A percentile compares a stretch with the other conserved stretches of the same genome.
These are phyloP conservation scores for Colostygia pectinataria DNA, from an alignment of 2,888 invertebrate species.

Conservation along the genomic window DNA sequence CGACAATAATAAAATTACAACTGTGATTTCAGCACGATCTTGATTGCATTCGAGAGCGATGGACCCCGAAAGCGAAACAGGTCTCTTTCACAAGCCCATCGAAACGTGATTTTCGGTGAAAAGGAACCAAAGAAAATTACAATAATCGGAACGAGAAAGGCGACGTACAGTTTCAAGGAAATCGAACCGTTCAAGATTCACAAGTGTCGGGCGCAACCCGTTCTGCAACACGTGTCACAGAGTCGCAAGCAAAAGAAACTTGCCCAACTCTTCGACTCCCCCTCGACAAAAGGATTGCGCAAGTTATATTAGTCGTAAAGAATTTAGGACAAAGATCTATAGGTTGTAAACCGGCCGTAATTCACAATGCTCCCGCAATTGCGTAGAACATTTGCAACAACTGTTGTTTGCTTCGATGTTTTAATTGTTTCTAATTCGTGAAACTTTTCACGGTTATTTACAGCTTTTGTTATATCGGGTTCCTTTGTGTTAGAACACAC, in stretches of 20 bases:
- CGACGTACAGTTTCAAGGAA: slow-evolving; percentile 55
- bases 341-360: slow-evolving; percentile 76
- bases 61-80: slow-evolving; percentile 43
- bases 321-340: slow-evolving; percentile 80
- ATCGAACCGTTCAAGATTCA: slow-evolving; percentile 62
- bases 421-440: slow-evolving; percentile 81
- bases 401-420: slow-evolving; percentile 80
- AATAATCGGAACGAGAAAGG: slow-evolving; percentile 57
- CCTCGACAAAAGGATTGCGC: slow-evolving; percentile 79
- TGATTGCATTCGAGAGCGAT: slow-evolving; percentile 45
- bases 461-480: slow-evolving; percentile 67
- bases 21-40: slow-evolving; percentile 48
- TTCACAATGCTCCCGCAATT: slow-evolving; percentile 78
- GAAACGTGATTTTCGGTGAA: slow-evolving; percentile 44
- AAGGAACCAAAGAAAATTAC: slow-evolving; percentile 49
- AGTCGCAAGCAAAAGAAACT: slow-evolving; percentile 80
- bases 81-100: slow-evolving; percentile 43
- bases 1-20: slow-evolving; percentile 49
- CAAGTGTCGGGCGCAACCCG: slow-evolving; percentile 79
- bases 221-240: slow-evolving; percentile 80
- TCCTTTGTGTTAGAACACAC: slow-evolving; percentile 52
- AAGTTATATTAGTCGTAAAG: slow-evolving; percentile 81
- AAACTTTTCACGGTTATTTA: slow-evolving; percentile 78
- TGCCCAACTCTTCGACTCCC: slow-evolving; percentile 55
- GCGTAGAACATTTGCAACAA: slow-evolving; percentile 79